phyloP scores from a whole-genome alignment of 2,797 vertebrate genomes.

The Amazonetta brasiliensis region DNA sequence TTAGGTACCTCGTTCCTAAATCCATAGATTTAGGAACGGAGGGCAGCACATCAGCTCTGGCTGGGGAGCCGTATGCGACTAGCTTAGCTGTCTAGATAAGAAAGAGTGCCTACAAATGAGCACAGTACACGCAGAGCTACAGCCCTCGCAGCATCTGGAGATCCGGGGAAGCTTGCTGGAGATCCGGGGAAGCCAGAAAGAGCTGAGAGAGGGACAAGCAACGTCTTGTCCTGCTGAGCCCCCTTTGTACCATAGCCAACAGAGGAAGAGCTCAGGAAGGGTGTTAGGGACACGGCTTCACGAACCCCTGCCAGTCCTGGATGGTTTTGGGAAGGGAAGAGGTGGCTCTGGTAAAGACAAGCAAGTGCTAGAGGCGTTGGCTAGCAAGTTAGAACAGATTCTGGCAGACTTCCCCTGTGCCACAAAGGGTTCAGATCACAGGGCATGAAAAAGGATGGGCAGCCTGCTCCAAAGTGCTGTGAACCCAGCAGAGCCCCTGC shows the following conservation, averaged over 20 bases:
- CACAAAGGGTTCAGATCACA: neutral
- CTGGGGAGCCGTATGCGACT: neutral
- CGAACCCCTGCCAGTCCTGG: neutral
- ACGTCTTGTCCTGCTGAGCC: neutral
- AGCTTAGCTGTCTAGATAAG: neutral
- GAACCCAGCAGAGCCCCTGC: neutral
- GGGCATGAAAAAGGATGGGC: neutral
- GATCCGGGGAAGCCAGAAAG: neutral
- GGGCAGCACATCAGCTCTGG: neutral
- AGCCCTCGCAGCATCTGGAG: neutral
- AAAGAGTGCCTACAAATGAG: neutral
- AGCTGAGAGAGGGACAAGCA: neutral
- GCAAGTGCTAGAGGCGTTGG: neutral
- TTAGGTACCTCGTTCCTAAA: too few relatives aligned
- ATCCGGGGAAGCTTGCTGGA: neutral
- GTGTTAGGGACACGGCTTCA: neutral
- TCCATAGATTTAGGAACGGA: neutral
- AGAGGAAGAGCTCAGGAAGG: neutral
- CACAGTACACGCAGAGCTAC: neutral
- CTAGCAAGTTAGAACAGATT: neutral
- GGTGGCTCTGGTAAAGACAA: neutral
- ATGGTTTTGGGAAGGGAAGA: neutral
- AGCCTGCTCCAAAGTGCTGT: neutral
- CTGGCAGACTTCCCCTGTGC: neutral
- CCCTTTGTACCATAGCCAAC: neutral